phyloP scores from a whole-genome alignment of 2,797 vertebrate species.

The Cercopithecus diana region DNA sequence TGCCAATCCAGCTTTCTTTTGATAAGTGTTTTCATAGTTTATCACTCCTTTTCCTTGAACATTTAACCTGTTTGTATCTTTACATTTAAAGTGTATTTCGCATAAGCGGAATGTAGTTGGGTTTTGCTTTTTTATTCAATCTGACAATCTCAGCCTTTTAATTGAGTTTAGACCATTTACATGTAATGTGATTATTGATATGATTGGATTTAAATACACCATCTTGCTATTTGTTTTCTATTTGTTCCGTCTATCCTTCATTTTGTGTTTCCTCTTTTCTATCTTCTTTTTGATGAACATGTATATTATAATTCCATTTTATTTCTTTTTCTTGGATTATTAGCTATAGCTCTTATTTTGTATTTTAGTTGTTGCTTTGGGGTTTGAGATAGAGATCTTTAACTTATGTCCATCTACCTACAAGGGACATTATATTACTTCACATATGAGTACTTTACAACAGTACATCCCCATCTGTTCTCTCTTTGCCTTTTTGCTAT shows the following conservation, averaged over 20 bases:
- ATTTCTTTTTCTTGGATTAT: background rate
- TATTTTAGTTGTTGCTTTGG: background rate
- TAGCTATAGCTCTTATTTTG: background rate
- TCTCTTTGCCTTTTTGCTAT: background rate
- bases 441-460: background rate
- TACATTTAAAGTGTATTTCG: background rate
- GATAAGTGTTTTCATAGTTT: background rate
- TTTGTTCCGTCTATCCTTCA: background rate
- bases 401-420: background rate
- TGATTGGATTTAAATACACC: background rate
- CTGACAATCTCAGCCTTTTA: background rate
- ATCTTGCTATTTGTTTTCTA: background rate
- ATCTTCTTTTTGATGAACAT: background rate
- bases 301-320: background rate
- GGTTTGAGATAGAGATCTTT: background rate
- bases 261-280: background rate
- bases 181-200: background rate
- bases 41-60: background rate
- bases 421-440: background rate
- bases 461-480: background rate
- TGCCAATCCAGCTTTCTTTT: background rate
- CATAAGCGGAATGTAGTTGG: background rate
- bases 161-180: background rate
- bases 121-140: background rate
- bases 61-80: background rate